Base-by-base conservation (phyloP, 2,113 vertebrate genomes). In the Setophaga coronata region DNA sequence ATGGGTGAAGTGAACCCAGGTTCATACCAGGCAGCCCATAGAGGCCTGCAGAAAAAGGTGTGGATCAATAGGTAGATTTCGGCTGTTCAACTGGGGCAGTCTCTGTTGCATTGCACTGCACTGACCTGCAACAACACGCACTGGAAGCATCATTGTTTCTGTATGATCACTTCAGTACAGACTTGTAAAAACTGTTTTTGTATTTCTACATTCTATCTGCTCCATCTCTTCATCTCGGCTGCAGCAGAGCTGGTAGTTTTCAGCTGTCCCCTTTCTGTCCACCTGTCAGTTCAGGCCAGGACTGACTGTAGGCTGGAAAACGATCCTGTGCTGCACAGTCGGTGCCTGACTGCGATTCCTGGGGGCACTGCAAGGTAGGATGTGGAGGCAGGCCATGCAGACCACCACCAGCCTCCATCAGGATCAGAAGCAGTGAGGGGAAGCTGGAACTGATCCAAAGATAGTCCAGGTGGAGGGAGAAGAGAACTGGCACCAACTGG, bases 261-360 rank as follows among this genome's bases (percentile, higher is more conserved):
- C 1, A 1, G 3, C 0, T 29, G 28, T 48, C 4, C 12, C 17
- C 13, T 6, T 67, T 67, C 9, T 12, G 25, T 31, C 12, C n/a
- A 23, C 14, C 7, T 3, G 5, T 36, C 3, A 1, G 50, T 10
- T 10, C 0, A 1, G 4, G 23, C 26, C 10, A 19, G 43, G 0
- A 0, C 48, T 53, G 50, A 42, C 42, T 11, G 18, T 0, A 18
- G 31, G 31, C 36, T 47, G 43, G 36, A 21, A 60, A 43, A 23
- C 0, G 0, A 36, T 51, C 28, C 71, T 6, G 10, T 6, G 23
- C 50, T 61, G 40, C 5, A 13, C 33, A 2, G 0, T 13, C 33
- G 8, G 8, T 2, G 14, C 12, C 50, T 42, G 31, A 5, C 28
- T 33, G 29, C 25, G 6, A 31, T 0, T 71, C 51, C 43, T 11